Evolutionary conservation across 2,888 invertebrate species (phyloP).

Genomic region (Lacanobia oleracea): DNA sequence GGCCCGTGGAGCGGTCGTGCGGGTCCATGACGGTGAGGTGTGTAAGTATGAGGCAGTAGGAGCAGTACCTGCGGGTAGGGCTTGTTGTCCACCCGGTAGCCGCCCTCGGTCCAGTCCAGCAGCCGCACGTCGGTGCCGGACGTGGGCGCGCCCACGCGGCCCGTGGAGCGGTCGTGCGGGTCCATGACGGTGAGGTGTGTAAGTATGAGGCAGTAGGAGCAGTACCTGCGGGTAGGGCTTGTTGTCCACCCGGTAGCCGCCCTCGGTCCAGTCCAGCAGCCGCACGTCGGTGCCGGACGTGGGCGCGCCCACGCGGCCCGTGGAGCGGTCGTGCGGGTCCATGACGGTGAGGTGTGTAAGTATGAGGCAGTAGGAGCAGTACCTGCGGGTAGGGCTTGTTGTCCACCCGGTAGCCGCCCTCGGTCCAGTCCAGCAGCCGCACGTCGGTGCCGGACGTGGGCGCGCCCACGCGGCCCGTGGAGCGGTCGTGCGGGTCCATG

Average conservation of each 20-base stretch:
- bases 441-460: constrained; percentile 96
- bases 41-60: too few species aligned
- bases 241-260: constrained; percentile 94
- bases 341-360: too few species aligned
- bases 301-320: constrained; percentile 97
- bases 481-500: constrained; percentile 92
- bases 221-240: constrained; percentile 91
- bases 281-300: constrained; percentile 95
- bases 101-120: constrained; percentile 94
- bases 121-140: constrained; percentile 95
- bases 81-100: constrained; percentile 94
- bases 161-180: not conserved
- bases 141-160: too few species aligned
- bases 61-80: constrained; percentile 84
- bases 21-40: too few species aligned
- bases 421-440: constrained; percentile 96
- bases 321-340: too few species aligned
- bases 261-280: constrained; percentile 95
- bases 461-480: constrained; percentile 96
- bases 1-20: too few species aligned
- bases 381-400: constrained; percentile 91
- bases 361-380: constrained; percentile 70
- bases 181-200: too few species aligned
- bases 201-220: too few species aligned
- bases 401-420: constrained; percentile 94